phyloP scores from a whole-genome alignment of 1,140 invertebrate species.

The Tetranychus cinnabarinus region DNA sequence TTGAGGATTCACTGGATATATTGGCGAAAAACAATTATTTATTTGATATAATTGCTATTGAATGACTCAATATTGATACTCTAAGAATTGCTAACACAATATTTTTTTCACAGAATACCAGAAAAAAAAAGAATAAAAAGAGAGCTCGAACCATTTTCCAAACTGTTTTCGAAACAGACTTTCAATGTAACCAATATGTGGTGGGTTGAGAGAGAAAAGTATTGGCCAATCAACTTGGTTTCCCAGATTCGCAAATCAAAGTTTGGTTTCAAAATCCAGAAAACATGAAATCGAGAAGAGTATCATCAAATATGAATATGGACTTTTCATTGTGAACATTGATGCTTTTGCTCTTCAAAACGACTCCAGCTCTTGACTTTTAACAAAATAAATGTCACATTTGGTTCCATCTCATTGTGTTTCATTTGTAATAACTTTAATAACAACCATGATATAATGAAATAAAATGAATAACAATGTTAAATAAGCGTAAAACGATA shows the following conservation, averaged over 20 bases:
- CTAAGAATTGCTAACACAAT: no score
- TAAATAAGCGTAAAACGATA: no score
- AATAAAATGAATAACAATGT: no score
- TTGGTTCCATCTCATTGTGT: no score
- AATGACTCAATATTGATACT: no score
- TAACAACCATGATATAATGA: no score
- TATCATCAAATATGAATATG: not conserved
- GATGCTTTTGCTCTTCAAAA: not conserved
- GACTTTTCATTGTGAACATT: not conserved
- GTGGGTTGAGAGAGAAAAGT: slow-evolving; percentile 73
- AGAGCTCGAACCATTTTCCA: slow-evolving; percentile 80
- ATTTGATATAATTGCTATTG: no score
- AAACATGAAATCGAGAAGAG: slow-evolving; percentile 42
- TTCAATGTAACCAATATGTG: slow-evolving; percentile 83
- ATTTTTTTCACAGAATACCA: no score
- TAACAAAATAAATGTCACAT: no score
- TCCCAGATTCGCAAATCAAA: slow-evolving; percentile 84
- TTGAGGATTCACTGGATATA: no score
- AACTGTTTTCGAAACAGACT: slow-evolving; percentile 72
- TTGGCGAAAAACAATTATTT: no score
- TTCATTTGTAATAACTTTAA: no score
- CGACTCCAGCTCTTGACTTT: not conserved
- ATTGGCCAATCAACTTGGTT: slow-evolving; percentile 54
- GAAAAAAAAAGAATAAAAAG: slow-evolving; percentile 26
- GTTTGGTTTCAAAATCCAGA: slow-evolving; percentile 78